These are phyloP conservation scores for Peromyscus nudipes DNA, from an alignment of 2,797 vertebrate species.

Conservation along the genomic window DNA sequence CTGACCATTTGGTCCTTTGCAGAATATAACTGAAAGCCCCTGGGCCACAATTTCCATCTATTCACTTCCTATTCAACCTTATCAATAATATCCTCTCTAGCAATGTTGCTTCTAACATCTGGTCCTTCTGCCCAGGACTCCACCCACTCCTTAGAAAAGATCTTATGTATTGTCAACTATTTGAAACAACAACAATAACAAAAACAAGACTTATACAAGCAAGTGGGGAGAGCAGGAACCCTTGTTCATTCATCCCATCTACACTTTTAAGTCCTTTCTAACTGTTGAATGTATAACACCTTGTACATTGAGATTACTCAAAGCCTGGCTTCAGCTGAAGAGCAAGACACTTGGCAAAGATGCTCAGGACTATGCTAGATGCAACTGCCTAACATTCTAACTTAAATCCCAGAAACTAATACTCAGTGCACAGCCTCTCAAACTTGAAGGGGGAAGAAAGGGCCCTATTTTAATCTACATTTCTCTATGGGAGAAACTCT, in stretches of 20 bases:
- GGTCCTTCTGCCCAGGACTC: neutral
- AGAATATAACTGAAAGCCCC: neutral
- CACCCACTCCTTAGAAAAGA: neutral
- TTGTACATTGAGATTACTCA: neutral
- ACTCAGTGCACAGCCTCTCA: neutral
- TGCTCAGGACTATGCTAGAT: neutral
- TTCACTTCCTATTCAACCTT: neutral
- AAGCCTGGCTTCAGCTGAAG: neutral
- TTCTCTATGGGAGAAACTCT: neutral
- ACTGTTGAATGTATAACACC: neutral
- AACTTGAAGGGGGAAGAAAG: neutral
- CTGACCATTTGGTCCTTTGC: neutral
- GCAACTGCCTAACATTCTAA: neutral
- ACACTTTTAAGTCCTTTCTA: neutral
- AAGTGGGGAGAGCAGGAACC: neutral
- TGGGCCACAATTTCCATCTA: neutral
- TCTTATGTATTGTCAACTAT: neutral
- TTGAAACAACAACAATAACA: too few relatives aligned
- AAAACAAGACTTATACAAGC: neutral
- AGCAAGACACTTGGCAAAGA: neutral
- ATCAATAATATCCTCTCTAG: neutral
- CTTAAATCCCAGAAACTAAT: neutral
- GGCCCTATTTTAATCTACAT: neutral
- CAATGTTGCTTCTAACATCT: neutral
- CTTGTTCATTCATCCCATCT: neutral